phyloP scores from a whole-genome alignment of 2,797 vertebrate genomes.

The Smutsia temminckii region DNA sequence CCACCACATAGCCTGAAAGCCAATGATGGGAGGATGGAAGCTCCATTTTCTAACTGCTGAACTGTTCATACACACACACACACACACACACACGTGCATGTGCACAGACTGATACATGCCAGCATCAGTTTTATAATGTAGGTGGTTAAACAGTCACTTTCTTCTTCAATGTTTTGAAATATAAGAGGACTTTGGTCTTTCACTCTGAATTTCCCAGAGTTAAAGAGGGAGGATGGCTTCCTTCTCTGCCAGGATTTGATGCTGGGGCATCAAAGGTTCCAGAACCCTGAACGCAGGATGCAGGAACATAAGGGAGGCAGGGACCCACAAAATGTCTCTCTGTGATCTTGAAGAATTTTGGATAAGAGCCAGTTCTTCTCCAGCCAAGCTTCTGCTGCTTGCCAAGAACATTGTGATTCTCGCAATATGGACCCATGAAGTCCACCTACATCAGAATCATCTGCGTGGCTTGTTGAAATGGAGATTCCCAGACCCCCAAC shows the following conservation, averaged over 20 bases:
- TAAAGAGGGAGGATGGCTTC: background rate
- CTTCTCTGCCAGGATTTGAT: background rate
- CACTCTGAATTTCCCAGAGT: background rate
- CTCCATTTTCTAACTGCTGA: background rate
- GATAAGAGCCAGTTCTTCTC: background rate
- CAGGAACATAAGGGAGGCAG: background rate
- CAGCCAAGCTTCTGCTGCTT: background rate
- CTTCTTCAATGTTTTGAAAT: slow-evolving; percentile 40
- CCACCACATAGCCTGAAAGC: background rate
- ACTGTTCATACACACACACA: background rate
- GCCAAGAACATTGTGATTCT: background rate
- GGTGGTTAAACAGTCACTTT: slow-evolving; percentile 40
- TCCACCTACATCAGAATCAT: background rate
- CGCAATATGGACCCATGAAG: background rate
- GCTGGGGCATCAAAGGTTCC: background rate
- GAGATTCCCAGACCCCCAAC: background rate
- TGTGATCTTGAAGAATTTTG: background rate
- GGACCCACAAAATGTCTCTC: background rate
- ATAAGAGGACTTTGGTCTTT: background rate
- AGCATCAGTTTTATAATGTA: background rate
- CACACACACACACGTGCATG: background rate
- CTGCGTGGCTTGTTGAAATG: background rate
- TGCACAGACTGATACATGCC: background rate
- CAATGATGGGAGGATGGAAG: background rate
- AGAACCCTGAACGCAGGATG: background rate